These are phyloP conservation scores for Antennarius maculatus DNA, from an alignment of 2,797 vertebrate genomes.

Conservation along the genomic window DNA sequence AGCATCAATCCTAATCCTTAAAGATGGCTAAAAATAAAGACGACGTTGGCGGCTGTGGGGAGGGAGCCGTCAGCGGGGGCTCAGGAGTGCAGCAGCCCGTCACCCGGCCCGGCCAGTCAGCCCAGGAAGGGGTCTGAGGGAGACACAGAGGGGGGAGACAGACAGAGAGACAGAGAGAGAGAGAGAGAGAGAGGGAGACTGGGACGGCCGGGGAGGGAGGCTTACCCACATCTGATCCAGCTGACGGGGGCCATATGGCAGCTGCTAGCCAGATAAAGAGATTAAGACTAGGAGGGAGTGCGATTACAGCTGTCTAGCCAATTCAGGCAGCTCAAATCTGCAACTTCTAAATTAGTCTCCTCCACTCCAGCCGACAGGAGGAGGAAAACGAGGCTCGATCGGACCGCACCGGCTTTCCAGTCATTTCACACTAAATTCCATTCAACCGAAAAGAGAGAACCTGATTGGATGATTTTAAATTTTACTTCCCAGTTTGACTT, in stretches of 20 bases:
- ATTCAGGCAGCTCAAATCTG: slow-evolving; percentile 99
- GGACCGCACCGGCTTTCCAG: slow-evolving; percentile 69
- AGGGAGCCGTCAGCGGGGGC: slow-evolving; percentile 61
- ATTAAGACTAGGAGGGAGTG: slow-evolving; percentile 99
- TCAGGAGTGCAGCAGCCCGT: slow-evolving; percentile 65
- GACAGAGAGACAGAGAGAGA: slow-evolving; percentile 49
- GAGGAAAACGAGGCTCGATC: slow-evolving; percentile 61
- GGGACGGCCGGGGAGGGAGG: slow-evolving; percentile 95
- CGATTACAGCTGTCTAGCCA: slow-evolving; percentile 99
- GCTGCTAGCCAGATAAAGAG: slow-evolving; percentile 99
- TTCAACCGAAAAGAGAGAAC: slow-evolving; percentile 31
- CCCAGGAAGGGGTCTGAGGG: slow-evolving; percentile 58
- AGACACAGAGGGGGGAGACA: slow-evolving; percentile 35
- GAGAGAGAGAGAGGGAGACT: slow-evolving; percentile 50
- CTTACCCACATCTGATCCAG: slow-evolving; percentile 99
- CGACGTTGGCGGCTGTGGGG: slow-evolving; percentile 86
- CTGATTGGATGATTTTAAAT: slow-evolving; percentile 31
- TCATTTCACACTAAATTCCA: slow-evolving; percentile 59
- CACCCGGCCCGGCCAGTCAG: slow-evolving; percentile 48
- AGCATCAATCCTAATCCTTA: slow-evolving; percentile 99
- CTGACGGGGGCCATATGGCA: slow-evolving; percentile 99
- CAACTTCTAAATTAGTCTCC: slow-evolving; percentile 99
- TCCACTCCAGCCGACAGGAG: slow-evolving; percentile 80
- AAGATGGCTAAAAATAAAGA: slow-evolving; percentile 99
- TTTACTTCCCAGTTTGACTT: background rate